Evolutionary conservation across 2,888 invertebrate species (phyloP).

Genomic region (Scaptomyza reducta): DNA sequence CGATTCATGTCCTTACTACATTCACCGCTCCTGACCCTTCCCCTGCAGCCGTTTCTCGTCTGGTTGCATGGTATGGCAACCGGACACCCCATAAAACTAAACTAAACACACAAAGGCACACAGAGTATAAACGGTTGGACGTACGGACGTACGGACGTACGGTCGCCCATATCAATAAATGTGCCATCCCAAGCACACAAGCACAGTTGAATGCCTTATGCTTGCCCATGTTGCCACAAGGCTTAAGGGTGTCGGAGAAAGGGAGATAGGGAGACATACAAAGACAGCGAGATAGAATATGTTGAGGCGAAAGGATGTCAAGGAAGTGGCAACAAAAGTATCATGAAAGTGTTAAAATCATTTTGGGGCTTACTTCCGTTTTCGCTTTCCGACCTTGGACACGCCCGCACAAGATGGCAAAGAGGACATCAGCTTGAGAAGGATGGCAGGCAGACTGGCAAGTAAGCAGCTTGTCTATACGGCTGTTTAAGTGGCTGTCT

Average conservation of each 20-base stretch:
- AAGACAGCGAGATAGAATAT: slow-evolving; percentile 2
- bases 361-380: slow-evolving; percentile 75
- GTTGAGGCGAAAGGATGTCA: slow-evolving; percentile 1
- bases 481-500: slow-evolving; percentile 16
- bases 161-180: slow-evolving; percentile 55
- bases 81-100: slow-evolving; percentile 79
- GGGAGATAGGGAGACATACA: neutral
- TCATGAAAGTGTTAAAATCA: slow-evolving; percentile 74
- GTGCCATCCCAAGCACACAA: slow-evolving; percentile 43
- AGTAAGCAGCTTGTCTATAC: neutral
- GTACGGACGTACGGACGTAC: slow-evolving; percentile 3
- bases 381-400: slow-evolving; percentile 52
- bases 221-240: slow-evolving; percentile 55
- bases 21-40: neutral
- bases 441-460: neutral
- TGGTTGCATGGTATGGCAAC: slow-evolving; percentile 57
- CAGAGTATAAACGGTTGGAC: slow-evolving; percentile 1
- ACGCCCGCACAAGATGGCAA: neutral
- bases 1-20: slow-evolving; percentile 42
- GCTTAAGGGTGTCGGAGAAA: slow-evolving; percentile 2
- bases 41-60: neutral
- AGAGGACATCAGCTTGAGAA: neutral
- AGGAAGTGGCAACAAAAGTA: slow-evolving; percentile 53
- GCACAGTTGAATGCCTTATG: slow-evolving; percentile 48
- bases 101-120: slow-evolving; percentile 41